Evolutionary conservation across 2,113 vertebrate genomes (phyloP), one percentile per base, ranked within the genome.

Genomic region (Lampris megalopsis): DNA sequence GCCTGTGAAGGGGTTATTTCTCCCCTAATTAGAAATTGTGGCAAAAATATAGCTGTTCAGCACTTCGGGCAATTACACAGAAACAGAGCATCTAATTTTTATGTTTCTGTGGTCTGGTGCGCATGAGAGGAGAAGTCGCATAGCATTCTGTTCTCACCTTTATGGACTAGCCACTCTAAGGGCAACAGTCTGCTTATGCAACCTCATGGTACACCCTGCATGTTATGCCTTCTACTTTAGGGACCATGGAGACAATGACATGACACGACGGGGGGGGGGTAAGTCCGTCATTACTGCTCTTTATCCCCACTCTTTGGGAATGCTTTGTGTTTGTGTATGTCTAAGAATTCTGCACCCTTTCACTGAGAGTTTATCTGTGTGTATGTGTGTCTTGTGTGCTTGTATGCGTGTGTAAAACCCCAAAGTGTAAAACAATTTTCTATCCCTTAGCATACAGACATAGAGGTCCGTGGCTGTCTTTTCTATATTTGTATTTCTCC

Each of bases 1-100:
- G 13, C 47, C 38, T 63, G 48, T 66, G 61, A 80, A 77, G 74
- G 75, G 54, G 42, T 82, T 69, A 61, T 67, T 71, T 48, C 52
- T 49, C n/a, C n/a, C n/a, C 10, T 62, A 61, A 84, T 77, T 63
- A 45, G 5, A 49, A 24, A 80, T 47, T 68, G 61, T 48, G 68
- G n/a, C 50, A 47, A 65, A 60, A 24, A 37, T 36, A 41, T 36
- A 41, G 42, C 45, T 66, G 63, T 10, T 13, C 66, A 76, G n/a
- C 68, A 75, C 37, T 54, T 40, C 37, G 0, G 61, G n/a, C 54
- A 75, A 57, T 63, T 71, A 77, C 57, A 68, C 48, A 42, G 68
- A 73, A 59, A 68, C 54, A 48, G 11, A 66, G 53, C 49, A 68
- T 48, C 62, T 73, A 57, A 82, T 90, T 50, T 75, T 64, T 66